Evolutionary conservation across 2,797 vertebrate species (phyloP), one percentile per base, ranked within the genome.

Genomic region (Odontamblyopus rebecca): DNA sequence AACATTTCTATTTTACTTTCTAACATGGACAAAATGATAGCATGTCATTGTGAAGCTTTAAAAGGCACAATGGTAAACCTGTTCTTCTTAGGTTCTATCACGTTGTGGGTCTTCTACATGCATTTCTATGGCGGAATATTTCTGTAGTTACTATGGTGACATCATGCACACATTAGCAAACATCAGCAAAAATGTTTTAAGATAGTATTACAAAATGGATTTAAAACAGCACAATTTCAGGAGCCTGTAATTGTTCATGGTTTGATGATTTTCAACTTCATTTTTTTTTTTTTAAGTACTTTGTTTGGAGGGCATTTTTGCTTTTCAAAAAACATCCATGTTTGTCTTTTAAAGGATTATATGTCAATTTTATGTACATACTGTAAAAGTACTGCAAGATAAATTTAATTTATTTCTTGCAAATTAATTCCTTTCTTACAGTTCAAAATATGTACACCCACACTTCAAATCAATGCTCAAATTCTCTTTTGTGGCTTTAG

Each of bases 401-500:
- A 57, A 4, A 57, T 15, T 12, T 23, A 23, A 23, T 23, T 23
- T 23, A 23, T 23, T 13, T 8, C 1, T 6, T 61, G 6, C 59
- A n/a, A 54, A 19, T 59, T n/a, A 77, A 44, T 26, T 74, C 32
- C n/a, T 23, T 70, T 63, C 54, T n/a, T 64, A 26, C 56, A 60
- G 53, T 67, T 68, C 38, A 67, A 71, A 70, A 62, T 9, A 70
- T 70, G 51, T 74, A 69, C 56, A 69, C 23, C n/a, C 32, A 5
- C 74, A 64, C 61, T 63, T 69, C 41, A 69, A 32, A 62, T 2
- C 23, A 23, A 67, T 7, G 18, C 19, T n/a, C 13, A n/a, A 29
- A 44, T 71, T 76, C 57, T 72, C 73, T 67, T 2, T 26, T 78
- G 77, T 67, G 67, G 77, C 16, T 79, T 72, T 27, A 61, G 18